These are phyloP conservation scores for Centruroides sculpturatus DNA, from an alignment of 1,140 invertebrate genomes.

Conservation along the genomic window DNA sequence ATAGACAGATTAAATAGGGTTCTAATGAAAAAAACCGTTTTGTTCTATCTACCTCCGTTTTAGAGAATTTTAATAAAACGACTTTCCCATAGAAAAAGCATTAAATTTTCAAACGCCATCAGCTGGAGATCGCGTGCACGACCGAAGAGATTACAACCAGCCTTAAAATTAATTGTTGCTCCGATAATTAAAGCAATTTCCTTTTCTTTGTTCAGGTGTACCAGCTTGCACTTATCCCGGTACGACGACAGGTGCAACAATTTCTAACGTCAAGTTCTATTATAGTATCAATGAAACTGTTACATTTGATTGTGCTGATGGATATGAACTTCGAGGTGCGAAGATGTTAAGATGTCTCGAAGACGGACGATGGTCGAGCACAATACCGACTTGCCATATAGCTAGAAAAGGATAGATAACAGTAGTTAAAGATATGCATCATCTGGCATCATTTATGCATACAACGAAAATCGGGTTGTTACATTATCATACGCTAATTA, in stretches of 20 bases:
- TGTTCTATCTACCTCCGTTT: no score
- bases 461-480: no score
- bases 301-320: conserved; percentile 64
- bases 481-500: no score
- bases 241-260: conserved; percentile 57
- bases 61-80: no score
- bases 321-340: conserved; percentile 53
- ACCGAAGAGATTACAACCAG: not conserved
- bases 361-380: conserved; percentile 71
- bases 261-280: conserved; percentile 68
- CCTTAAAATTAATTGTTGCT: not conserved
- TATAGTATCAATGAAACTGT: conserved; percentile 71
- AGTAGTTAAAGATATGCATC: not conserved
- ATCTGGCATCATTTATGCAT: no score
- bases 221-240: conserved; percentile 65
- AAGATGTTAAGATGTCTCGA: conserved; percentile 57
- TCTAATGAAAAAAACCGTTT: no score
- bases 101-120: no score
- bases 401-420: conserved; percentile 9
- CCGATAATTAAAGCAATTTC: not conserved
- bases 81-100: no score
- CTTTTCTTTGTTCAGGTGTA: conserved; percentile 5
- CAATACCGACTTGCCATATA: conserved; percentile 43
- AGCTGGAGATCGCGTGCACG: no score
- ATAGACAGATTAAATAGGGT: no score